A percentile compares a stretch with the other conserved stretches of the same genome.
Evolutionary conservation across 2,888 invertebrate species (phyloP).

Genomic region (Sabatieria punctata): DNA sequence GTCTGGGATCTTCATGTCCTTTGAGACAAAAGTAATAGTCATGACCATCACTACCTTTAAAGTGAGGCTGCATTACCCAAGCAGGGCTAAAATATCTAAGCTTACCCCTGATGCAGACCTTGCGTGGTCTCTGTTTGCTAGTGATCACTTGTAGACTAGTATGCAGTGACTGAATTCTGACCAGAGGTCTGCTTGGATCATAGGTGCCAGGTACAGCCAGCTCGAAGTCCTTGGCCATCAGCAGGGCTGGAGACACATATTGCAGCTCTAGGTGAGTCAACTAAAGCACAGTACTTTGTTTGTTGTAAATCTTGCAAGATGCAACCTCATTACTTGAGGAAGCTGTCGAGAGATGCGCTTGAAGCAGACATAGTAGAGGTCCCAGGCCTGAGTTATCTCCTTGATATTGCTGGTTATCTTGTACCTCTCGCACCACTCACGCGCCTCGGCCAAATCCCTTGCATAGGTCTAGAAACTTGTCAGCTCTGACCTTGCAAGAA

Average conservation of each 20-base stretch:
- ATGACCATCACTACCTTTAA: constrained; percentile 91
- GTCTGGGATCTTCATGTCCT: constrained; percentile 93
- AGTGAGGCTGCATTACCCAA: not conserved
- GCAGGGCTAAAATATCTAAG: too few species aligned
- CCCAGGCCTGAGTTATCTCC: constrained; percentile 96
- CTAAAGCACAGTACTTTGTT: too few species aligned
- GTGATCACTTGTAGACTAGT: constrained; percentile 54
- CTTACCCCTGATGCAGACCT: constrained; percentile 61
- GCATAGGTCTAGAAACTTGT: constrained; percentile 62
- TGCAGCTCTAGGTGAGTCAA: constrained; percentile 43
- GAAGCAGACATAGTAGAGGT: constrained; percentile 95
- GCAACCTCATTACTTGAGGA: constrained; percentile 43
- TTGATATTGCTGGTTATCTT: constrained; percentile 62
- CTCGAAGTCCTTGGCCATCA: constrained; percentile 74
- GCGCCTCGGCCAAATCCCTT: constrained; percentile 76
- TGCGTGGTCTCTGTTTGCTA: constrained; percentile 90
- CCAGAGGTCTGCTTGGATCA: constrained; percentile 61
- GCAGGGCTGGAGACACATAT: constrained; percentile 78
- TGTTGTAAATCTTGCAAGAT: too few species aligned
- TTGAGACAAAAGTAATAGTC: constrained; percentile 96
- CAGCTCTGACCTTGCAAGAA: too few species aligned
- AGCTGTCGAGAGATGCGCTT: constrained; percentile 84
- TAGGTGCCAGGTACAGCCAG: constrained; percentile 96
- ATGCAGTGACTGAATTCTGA: constrained; percentile 39
- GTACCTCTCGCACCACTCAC: constrained; percentile 83